phyloP scores from a whole-genome alignment of 2,888 invertebrate species.

The Mythimna albipuncta region DNA sequence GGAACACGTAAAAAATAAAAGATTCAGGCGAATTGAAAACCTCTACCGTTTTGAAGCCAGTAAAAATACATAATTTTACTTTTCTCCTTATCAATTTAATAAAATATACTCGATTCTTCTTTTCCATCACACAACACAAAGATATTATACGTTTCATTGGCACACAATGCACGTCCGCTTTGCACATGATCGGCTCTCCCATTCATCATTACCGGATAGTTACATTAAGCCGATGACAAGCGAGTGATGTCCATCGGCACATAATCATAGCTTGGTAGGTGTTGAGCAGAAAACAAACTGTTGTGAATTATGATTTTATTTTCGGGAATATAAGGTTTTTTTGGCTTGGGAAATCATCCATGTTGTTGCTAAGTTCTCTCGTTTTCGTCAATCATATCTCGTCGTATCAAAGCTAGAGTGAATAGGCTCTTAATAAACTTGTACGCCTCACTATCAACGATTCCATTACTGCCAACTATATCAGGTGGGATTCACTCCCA shows the following conservation, averaged over 20 bases:
- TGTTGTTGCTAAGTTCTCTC: no score
- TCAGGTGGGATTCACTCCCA: no score
- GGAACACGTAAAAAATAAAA: no score
- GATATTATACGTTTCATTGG: constrained; percentile 39
- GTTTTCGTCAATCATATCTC: no score
- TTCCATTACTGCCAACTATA: no score
- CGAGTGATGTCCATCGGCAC: constrained; percentile 34
- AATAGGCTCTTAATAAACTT: no score
- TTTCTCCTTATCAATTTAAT: not conserved
- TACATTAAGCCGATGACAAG: constrained; percentile 58
- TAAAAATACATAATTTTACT: not conserved
- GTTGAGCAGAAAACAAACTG: constrained; percentile 2
- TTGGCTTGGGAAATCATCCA: no score
- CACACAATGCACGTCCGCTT: constrained; percentile 28
- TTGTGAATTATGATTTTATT: constrained; percentile 1
- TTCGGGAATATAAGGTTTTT: no score
- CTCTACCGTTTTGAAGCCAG: no score
- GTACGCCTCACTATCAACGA: no score
- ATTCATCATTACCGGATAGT: constrained; percentile 51
- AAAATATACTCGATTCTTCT: not conserved
- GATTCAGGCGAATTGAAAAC: no score
- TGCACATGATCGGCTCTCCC: constrained; percentile 39
- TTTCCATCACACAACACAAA: constrained; percentile 16
- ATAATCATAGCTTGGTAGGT: constrained; percentile 20
- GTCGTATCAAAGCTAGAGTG: no score